Conservation (phyloP, 2,797 vertebrate species). For the Paguma larvata region DNA sequence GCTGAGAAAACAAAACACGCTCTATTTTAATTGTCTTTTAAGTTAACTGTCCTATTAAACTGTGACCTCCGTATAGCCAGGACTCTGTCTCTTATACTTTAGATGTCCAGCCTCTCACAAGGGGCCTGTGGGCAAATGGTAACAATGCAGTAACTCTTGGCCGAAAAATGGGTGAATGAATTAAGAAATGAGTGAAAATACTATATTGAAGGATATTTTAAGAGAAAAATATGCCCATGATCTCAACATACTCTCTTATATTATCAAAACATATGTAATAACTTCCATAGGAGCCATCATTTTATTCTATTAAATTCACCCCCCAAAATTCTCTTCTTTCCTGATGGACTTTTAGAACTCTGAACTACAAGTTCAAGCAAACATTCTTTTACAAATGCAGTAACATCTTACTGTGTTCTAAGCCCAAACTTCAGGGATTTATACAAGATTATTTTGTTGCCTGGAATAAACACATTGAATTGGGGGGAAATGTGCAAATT, state of each 20-base stretch:
- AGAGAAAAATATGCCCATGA: background rate
- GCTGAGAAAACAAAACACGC: background rate
- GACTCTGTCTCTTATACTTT: background rate
- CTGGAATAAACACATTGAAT: constrained; percentile 59
- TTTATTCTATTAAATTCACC: background rate
- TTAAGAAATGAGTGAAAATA: constrained; percentile 27
- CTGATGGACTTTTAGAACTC: constrained; percentile 7
- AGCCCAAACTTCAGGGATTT: constrained; percentile 46
- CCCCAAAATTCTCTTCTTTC: background rate
- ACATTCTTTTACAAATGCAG: constrained; percentile 38
- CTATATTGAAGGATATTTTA: background rate
- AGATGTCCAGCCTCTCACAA: background rate
- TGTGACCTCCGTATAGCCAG: background rate
- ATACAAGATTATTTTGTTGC: constrained; percentile 24
- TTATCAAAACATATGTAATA: background rate
- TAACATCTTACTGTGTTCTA: constrained; percentile 21
- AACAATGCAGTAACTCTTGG: background rate
- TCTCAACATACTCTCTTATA: background rate
- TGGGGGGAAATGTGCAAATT: background rate
- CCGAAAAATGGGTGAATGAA: background rate
- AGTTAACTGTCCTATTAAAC: background rate
- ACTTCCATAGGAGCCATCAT: background rate
- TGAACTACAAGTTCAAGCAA: constrained; percentile 27
- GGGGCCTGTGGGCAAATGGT: background rate
- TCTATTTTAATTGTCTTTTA: background rate